phyloP scores from a whole-genome alignment of 2,113 vertebrate species.

The Isichthys henryi region DNA sequence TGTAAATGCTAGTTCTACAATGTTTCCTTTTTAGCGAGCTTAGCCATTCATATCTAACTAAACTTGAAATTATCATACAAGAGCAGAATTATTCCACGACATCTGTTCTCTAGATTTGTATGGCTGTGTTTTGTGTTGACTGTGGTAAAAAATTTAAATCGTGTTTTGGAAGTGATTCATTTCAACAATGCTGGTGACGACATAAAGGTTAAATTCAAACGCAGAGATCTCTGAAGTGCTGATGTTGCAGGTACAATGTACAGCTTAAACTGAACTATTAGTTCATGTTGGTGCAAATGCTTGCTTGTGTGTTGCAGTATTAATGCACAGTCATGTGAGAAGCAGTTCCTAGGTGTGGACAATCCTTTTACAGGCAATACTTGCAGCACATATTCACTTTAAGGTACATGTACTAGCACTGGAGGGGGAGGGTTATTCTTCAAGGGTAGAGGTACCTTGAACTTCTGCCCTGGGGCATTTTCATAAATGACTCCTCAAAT shows the following conservation, averaged over 20 bases:
- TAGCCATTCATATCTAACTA: neutral
- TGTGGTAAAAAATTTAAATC: neutral
- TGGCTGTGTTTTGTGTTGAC: neutral
- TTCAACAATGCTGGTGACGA: neutral
- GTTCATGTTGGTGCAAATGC: neutral
- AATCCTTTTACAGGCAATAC: neutral
- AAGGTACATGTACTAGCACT: neutral
- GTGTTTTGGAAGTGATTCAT: neutral
- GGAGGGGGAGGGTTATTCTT: neutral
- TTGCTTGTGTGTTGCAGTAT: neutral
- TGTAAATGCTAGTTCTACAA: neutral
- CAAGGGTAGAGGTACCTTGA: neutral
- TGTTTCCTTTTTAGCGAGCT: neutral
- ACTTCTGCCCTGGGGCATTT: neutral
- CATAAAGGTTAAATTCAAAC: neutral
- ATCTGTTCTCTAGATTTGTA: neutral
- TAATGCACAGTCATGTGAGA: neutral
- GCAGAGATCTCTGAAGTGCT: neutral
- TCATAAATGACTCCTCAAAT: neutral
- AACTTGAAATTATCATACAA: neutral
- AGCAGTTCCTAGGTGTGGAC: neutral
- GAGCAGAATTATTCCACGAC: neutral
- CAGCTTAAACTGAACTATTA: neutral
- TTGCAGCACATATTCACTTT: neutral
- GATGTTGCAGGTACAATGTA: conserved; percentile 13